These are phyloP conservation scores for Slavum lentiscoides DNA, from an alignment of 2,888 invertebrate genomes.

Conservation along the genomic window DNA sequence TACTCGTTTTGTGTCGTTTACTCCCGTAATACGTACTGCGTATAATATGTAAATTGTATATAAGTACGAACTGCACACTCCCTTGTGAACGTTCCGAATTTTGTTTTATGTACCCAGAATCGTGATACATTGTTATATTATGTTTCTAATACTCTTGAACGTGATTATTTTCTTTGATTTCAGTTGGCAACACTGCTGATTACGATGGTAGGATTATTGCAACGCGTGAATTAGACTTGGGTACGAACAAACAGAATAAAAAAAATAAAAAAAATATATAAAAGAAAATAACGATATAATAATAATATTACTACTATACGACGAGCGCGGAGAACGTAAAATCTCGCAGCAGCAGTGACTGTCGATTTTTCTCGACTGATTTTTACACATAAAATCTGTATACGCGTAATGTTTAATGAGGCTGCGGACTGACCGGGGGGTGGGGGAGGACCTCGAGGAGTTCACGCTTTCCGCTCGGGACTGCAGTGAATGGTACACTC, in stretches of 20 bases:
- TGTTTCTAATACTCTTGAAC: neutral
- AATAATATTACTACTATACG: too few relatives aligned
- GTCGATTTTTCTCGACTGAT: neutral
- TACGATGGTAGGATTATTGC: conserved; percentile 53
- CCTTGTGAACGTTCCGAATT: neutral
- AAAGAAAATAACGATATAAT: too few relatives aligned
- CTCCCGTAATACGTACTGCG: too few relatives aligned
- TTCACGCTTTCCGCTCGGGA: too few relatives aligned
- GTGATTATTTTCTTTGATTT: conserved; percentile 50
- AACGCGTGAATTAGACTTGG: conserved; percentile 52
- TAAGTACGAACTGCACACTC: neutral
- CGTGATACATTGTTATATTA: too few relatives aligned
- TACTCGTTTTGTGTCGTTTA: too few relatives aligned
- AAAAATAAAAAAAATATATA: neutral
- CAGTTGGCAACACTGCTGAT: conserved; percentile 53
- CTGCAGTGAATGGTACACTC: too few relatives aligned
- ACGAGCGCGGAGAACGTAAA: conserved; percentile 21
- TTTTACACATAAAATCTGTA: too few relatives aligned
- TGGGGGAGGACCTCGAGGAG: too few relatives aligned
- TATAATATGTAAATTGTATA: neutral
- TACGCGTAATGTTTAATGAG: too few relatives aligned
- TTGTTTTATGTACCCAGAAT: neutral
- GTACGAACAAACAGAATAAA: conserved; percentile 40
- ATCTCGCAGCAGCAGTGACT: conserved; percentile 37
- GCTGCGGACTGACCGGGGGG: too few relatives aligned